Evolutionary conservation across 2,113 vertebrate species (phyloP).

Genomic region (Gnathonemus longibarbis): DNA sequence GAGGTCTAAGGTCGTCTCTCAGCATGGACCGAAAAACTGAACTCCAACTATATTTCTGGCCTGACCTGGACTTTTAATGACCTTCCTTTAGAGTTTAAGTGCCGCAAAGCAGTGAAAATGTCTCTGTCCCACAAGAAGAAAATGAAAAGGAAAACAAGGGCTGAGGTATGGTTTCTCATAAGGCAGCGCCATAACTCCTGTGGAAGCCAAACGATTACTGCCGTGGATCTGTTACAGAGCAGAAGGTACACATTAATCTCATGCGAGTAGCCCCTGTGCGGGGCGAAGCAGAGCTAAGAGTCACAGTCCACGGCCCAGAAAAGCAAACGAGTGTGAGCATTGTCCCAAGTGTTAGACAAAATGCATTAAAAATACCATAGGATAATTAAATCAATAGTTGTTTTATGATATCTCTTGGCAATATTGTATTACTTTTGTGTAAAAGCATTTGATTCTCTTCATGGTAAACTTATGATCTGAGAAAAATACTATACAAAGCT

Average conservation of each 20-base stretch:
- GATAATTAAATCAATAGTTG: neutral
- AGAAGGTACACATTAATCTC: slow-evolving; percentile 52
- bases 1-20: slow-evolving; percentile 58
- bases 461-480: neutral
- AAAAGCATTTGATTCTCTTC: neutral
- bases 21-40: slow-evolving; percentile 52
- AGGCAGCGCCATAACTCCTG: slow-evolving; percentile 49
- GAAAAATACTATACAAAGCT: neutral
- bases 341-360: neutral
- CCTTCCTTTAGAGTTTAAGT: slow-evolving; percentile 65
- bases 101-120: slow-evolving; percentile 60
- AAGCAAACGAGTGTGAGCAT: neutral
- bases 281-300: slow-evolving; percentile 34
- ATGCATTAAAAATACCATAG: neutral
- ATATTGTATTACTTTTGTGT: neutral
- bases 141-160: slow-evolving; percentile 66
- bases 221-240: slow-evolving; percentile 48
- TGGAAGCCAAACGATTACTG: slow-evolving; percentile 53
- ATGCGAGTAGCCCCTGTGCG: slow-evolving; percentile 47
- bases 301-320: slow-evolving; percentile 21
- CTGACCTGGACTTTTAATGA: slow-evolving; percentile 62
- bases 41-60: slow-evolving; percentile 49
- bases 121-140: slow-evolving; percentile 56
- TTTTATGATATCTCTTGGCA: neutral
- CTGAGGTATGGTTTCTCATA: slow-evolving; percentile 45